Conservation (phyloP, 2,888 invertebrate species). For the Urechis unicinctus region DNA sequence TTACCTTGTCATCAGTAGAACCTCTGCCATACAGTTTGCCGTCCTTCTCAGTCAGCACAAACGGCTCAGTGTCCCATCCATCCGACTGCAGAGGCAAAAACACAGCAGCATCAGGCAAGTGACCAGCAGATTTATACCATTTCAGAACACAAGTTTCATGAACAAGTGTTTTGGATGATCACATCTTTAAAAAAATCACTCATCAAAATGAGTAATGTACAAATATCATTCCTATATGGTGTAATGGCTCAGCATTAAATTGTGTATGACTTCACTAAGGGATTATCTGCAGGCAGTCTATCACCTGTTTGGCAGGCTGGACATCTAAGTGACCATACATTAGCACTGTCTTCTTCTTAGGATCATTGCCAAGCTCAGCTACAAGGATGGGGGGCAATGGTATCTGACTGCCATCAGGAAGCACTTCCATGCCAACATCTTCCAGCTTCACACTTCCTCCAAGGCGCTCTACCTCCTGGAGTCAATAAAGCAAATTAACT, state of each 20-base stretch:
- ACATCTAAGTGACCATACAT: constrained; percentile 98
- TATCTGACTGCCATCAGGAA: constrained; percentile 65
- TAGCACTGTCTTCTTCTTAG: constrained; percentile 83
- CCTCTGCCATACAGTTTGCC: constrained; percentile 88
- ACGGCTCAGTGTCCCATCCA: constrained; percentile 95
- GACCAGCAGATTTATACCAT: too few species aligned
- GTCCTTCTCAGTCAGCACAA: constrained; percentile 77
- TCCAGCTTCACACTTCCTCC: constrained; percentile 62
- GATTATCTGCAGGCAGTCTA: too few species aligned
- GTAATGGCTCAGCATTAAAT: too few species aligned
- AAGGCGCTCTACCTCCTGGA: constrained; percentile 9
- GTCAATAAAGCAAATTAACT: too few species aligned
- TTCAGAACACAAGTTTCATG: too few species aligned
- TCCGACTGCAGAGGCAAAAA: constrained; percentile 61
- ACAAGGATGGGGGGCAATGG: constrained; percentile 80
- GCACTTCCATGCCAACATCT: constrained; percentile 64
- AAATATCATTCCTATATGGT: too few species aligned
- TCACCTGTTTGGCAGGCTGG: constrained; percentile 80
- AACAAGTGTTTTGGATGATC: too few species aligned
- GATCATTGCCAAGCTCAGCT: constrained; percentile 72
- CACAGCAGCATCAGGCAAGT: too few species aligned
- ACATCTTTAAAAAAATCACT: not conserved
- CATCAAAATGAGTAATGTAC: not conserved
- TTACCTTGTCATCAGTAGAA: constrained; percentile 78
- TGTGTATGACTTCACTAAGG: too few species aligned